Percentiles rank a stretch among this genome's conserved stretches.
Evolutionary conservation across 2,797 vertebrate genomes (phyloP).

Genomic region (Coregonus suidteri): DNA sequence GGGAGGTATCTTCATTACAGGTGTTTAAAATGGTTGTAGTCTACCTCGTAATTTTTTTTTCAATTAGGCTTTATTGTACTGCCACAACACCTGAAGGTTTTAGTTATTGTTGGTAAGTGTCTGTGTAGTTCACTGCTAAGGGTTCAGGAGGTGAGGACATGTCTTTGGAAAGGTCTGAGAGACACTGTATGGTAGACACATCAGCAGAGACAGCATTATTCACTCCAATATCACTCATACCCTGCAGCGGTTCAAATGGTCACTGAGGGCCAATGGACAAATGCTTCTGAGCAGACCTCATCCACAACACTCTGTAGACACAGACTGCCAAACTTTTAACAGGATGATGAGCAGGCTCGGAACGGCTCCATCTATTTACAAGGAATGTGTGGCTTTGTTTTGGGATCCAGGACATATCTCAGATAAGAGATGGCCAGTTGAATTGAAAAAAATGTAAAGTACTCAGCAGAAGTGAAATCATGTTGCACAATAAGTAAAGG

Average conservation of each 20-base stretch:
- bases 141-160: slow-evolving; percentile 25
- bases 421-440: not conserved
- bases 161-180: slow-evolving; percentile 34
- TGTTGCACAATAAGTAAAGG: not conserved
- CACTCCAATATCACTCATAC: slow-evolving; percentile 61
- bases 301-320: slow-evolving; percentile 21
- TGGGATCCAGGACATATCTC: slow-evolving; percentile 27
- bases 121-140: slow-evolving; percentile 7
- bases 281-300: slow-evolving; percentile 18
- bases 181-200: slow-evolving; percentile 46
- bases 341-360: slow-evolving; percentile 24
- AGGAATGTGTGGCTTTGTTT: slow-evolving; percentile 47
- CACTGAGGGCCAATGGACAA: slow-evolving; percentile 41
- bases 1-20: slow-evolving; percentile 29
- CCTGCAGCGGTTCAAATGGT: slow-evolving; percentile 51
- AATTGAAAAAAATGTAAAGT: not conserved
- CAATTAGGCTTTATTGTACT: slow-evolving; percentile 20
- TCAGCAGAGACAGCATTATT: slow-evolving; percentile 37
- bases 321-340: slow-evolving; percentile 42
- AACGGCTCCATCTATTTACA: not conserved
- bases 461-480: not conserved
- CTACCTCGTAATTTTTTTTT: slow-evolving; percentile 6
- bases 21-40: slow-evolving; percentile 27
- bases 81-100: slow-evolving; percentile 39
- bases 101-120: slow-evolving; percentile 22